Evolutionary conservation across 1,140 invertebrate genomes (phyloP).

Genomic region (Drosophila ambigua): DNA sequence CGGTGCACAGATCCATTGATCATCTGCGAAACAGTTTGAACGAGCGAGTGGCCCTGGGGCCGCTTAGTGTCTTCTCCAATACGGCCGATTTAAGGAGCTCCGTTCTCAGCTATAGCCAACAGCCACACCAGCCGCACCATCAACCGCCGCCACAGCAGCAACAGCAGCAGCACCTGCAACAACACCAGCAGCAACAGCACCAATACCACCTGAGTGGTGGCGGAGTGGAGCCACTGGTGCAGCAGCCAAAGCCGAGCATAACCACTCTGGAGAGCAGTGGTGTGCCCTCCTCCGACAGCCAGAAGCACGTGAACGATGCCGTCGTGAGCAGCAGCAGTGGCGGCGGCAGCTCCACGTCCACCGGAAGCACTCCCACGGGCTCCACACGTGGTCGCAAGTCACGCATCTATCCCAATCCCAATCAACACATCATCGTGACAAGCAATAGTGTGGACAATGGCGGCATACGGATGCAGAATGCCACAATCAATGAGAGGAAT

Average conservation of each 20-base stretch:
- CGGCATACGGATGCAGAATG: conserved; percentile 75
- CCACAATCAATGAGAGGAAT: conserved; percentile 66
- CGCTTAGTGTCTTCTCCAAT: conserved; percentile 79
- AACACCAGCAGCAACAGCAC: conserved; percentile 66
- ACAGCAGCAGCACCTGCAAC: conserved; percentile 54
- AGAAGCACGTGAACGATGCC: conserved; percentile 64
- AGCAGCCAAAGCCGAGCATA: conserved; percentile 49
- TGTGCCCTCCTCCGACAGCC: conserved; percentile 23
- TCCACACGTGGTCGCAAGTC: conserved; percentile 77
- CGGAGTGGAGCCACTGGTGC: conserved; percentile 20
- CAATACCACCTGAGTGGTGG: conserved; percentile 41
- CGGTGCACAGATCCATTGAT: conserved; percentile 88
- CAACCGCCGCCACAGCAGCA: conserved; percentile 62
- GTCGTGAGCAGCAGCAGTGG: conserved; percentile 69
- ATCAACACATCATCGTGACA: conserved; percentile 79
- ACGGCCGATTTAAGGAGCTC: conserved; percentile 74
- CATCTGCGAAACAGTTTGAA: conserved; percentile 87
- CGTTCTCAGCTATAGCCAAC: conserved; percentile 77
- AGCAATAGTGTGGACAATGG: conserved; percentile 82
- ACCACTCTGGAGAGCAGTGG: conserved; percentile 48
- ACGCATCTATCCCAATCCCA: conserved; percentile 78
- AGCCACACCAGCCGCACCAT: conserved; percentile 53
- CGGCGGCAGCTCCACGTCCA: conserved; percentile 16
- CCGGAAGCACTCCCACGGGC: conserved; percentile 57
- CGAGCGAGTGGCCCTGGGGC: conserved; percentile 85